Evolutionary conservation across 2,888 invertebrate genomes (phyloP).

Genomic region (Phalangium opilio): DNA sequence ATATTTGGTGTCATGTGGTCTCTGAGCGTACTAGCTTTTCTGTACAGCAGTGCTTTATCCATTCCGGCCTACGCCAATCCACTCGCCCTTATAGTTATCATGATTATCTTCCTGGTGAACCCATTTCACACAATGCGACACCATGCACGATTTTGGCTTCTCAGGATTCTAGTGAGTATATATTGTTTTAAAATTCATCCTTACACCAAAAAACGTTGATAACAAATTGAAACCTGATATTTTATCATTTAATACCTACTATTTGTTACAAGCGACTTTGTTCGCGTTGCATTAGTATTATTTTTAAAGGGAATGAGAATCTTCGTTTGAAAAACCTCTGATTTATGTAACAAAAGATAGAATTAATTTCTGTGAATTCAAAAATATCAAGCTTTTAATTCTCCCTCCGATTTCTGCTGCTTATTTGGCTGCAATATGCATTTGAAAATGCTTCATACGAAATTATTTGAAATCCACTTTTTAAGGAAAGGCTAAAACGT

Average conservation of each 20-base stretch:
- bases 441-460: too few relatives aligned
- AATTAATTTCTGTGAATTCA: too few relatives aligned
- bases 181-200: not conserved
- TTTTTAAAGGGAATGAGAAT: too few relatives aligned
- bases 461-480: too few relatives aligned
- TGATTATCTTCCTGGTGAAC: constrained; percentile 67
- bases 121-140: constrained; percentile 81
- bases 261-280: constrained; percentile 1
- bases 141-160: constrained; percentile 85
- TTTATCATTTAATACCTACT: too few relatives aligned
- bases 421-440: too few relatives aligned
- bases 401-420: too few relatives aligned
- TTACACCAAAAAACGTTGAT: not conserved
- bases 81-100: constrained; percentile 57
- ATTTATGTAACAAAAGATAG: too few relatives aligned
- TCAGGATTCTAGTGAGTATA: constrained; percentile 57
- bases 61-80: constrained; percentile 90
- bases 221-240: too few relatives aligned
- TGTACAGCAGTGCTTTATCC: constrained; percentile 62
- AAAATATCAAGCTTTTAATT: too few relatives aligned
- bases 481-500: too few relatives aligned
- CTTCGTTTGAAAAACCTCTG: too few relatives aligned
- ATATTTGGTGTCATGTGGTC: constrained; percentile 92
- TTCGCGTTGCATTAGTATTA: constrained; percentile 1
- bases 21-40: constrained; percentile 66